These are phyloP conservation scores for Heliconius himera DNA, from an alignment of 1,140 invertebrate genomes.

Conservation along the genomic window DNA sequence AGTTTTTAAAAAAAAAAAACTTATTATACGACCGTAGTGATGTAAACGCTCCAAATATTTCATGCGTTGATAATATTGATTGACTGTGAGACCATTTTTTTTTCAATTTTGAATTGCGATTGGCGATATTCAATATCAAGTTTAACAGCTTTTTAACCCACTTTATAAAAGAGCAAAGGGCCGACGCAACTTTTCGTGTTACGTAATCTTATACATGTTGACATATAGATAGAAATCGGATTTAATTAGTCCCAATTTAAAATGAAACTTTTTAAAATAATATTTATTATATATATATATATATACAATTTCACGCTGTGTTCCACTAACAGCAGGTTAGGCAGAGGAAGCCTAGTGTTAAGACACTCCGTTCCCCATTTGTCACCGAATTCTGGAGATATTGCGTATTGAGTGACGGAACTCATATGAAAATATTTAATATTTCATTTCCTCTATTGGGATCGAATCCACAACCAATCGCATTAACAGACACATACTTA, in stretches of 20 bases:
- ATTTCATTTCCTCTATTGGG: too few species aligned
- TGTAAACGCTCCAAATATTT: constrained; percentile 31
- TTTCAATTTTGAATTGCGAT: constrained; percentile 41
- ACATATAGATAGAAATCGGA: constrained; percentile 40
- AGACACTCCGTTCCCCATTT: too few species aligned
- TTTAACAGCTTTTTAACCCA: constrained; percentile 42
- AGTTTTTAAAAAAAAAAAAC: too few species aligned
- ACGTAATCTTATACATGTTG: constrained; percentile 38
- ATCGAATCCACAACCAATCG: too few species aligned
- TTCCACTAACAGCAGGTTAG: too few species aligned
- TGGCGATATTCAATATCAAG: constrained; percentile 42
- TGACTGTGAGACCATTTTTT: constrained; percentile 39
- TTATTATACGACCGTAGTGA: constrained; percentile 17
- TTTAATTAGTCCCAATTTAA: constrained; percentile 39
- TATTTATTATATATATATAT: not conserved
- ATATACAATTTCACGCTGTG: too few species aligned
- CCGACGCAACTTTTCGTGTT: constrained; percentile 40
- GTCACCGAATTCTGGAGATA: too few species aligned
- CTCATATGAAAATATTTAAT: too few species aligned
- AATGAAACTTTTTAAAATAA: not conserved
- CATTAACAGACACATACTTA: too few species aligned
- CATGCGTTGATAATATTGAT: constrained; percentile 37
- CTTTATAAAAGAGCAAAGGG: constrained; percentile 43
- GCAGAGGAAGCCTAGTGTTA: too few species aligned
- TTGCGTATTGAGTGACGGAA: too few species aligned